Conservation (phyloP, 2,888 invertebrate genomes). For the Calameuta idolon region DNA sequence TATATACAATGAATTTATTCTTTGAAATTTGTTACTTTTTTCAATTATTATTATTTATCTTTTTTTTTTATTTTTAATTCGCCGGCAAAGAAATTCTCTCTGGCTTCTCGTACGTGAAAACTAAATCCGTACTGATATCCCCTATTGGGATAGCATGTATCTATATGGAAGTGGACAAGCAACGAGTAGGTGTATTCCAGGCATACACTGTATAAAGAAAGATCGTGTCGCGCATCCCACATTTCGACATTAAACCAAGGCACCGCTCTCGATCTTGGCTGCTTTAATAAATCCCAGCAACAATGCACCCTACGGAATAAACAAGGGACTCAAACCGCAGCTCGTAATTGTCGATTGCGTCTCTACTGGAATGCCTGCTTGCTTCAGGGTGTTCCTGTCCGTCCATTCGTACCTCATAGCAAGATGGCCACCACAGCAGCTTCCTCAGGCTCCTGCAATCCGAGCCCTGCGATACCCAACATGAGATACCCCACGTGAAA, state of each 20-base stretch:
- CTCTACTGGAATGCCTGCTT: background rate
- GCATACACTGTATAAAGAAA: background rate
- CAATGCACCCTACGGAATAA: conserved; percentile 5
- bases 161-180: background rate
- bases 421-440: background rate
- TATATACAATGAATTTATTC: too few species aligned
- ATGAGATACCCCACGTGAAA: background rate
- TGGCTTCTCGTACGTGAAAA: background rate
- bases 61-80: background rate
- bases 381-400: background rate
- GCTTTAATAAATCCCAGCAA: conserved; percentile 5
- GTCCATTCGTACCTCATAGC: background rate
- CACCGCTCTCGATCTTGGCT: background rate
- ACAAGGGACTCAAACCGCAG: background rate
- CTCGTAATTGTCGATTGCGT: background rate
- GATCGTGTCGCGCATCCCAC: conserved; percentile 7
- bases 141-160: background rate
- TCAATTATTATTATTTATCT: background rate
- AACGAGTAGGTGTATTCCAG: background rate
- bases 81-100: background rate
- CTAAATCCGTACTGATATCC: background rate
- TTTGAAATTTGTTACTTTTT: background rate
- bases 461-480: background rate
- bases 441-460: background rate
- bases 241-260: conserved; percentile 2